Conservation (phyloP, 2,888 invertebrate genomes). For the Pandemis heparana region DNA sequence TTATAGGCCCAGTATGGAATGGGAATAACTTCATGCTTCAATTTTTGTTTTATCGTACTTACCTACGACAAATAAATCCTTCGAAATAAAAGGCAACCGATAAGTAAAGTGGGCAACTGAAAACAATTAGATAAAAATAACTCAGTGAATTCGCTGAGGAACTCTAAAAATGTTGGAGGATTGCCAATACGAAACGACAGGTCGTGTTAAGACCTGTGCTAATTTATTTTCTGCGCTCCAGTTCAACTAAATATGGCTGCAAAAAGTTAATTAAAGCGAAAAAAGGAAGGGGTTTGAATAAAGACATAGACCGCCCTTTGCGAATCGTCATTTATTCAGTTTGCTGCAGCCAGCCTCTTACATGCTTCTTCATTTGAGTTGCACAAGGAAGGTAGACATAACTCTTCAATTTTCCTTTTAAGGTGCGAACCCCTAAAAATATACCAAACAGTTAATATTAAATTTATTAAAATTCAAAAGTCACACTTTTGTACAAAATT, state of each 20-base stretch:
- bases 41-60: no score
- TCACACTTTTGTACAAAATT: neutral
- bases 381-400: conserved; percentile 48
- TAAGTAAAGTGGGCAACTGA: neutral
- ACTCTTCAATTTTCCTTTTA: conserved; percentile 26
- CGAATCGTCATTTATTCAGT: conserved; percentile 75
- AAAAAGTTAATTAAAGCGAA: conserved; percentile 79
- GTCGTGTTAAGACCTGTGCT: conserved; percentile 37
- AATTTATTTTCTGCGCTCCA: conserved; percentile 45
- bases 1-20: no score
- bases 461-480: neutral
- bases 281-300: conserved; percentile 73
- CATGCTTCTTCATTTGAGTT: conserved; percentile 65
- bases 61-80: neutral
- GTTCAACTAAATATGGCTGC: conserved; percentile 46
- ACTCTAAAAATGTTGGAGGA: conserved; percentile 38
- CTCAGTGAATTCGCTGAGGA: conserved; percentile 5
- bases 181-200: conserved; percentile 35
- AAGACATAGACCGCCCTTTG: conserved; percentile 70
- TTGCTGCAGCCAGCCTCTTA: conserved; percentile 66
- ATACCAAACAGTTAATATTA: neutral
- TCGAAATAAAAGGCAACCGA: neutral
- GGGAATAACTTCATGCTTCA: no score
- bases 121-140: conserved; percentile 20
- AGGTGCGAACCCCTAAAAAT: no score